Evolutionary conservation across 2,113 vertebrate genomes (phyloP).

Genomic region (Brienomyrus longianalis): DNA sequence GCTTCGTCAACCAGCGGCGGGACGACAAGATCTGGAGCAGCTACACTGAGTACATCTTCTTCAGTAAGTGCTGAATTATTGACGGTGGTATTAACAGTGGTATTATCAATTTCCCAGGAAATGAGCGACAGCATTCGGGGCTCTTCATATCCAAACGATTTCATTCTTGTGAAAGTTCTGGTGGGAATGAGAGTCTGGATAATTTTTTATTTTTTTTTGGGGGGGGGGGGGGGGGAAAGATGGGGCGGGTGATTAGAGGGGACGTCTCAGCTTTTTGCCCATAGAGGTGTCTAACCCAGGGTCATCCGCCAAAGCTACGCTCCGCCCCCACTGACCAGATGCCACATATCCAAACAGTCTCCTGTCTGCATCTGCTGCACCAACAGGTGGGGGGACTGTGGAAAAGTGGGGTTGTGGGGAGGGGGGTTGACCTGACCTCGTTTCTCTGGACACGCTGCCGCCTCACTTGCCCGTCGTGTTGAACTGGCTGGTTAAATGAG

Average conservation of each 20-base stretch:
- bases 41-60: constrained; percentile 86
- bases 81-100: too few species aligned
- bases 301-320: background rate
- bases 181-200: background rate
- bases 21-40: constrained; percentile 85
- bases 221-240: background rate
- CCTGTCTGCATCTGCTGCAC: background rate
- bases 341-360: background rate
- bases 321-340: background rate
- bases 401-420: background rate
- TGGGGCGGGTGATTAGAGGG: background rate
- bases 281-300: background rate
- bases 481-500: background rate
- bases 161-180: background rate
- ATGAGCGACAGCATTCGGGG: background rate
- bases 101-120: too few species aligned
- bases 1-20: constrained; percentile 74
- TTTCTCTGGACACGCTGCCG: background rate
- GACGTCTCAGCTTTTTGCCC: background rate
- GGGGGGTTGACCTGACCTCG: background rate
- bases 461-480: background rate
- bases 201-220: too few species aligned
- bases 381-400: background rate
- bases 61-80: constrained; percentile 62
- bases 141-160: background rate